Evolutionary conservation across 2,888 invertebrate genomes (phyloP), one percentile per base, ranked within the genome.

Genomic region (Metellina segmentata): DNA sequence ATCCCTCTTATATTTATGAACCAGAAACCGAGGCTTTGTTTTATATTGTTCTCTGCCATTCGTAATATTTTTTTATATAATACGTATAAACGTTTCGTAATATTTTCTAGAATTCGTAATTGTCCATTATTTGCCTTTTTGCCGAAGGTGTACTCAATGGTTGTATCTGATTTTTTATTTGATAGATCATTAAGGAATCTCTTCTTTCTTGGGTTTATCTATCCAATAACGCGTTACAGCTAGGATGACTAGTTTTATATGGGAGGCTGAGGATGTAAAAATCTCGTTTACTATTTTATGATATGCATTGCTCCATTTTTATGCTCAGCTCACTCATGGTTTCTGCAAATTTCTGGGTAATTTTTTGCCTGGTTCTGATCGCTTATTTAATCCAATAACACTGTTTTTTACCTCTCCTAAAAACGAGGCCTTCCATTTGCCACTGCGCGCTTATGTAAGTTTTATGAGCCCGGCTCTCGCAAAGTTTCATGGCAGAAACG

Each of bases 381-480:
- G 61, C 61, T 61, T 61, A 61, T 85, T 85, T 85, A 85, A 85
- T 85, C 85, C 85, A 85, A 85, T 85, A 85, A 85, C 75, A 34
- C 85, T 52, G 75, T n/a, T 82, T 71, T 82, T 20, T 82, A 19
- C 6, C 13, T 75, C 48, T 48, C 52, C 78, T 78, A 52, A 78
- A 51, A 78, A 52, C 78, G 16, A 6, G 13, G 77, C 48, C n/a
- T 78, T 52, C 52, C 78, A 78, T 78, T n/a, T 78, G n/a, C 52
- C 52, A 78, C 13, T 78, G 78, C 52, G 71, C 19, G 52, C 74
- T 53, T 51, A 79, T 79, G 61, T 53, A 61, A 61, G 49, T 79
- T 85, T 85, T 85, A 85, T 85, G 85, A 61, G 34, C 53, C 8
- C 34, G 9, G 53, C 34, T 61, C 34, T 16, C 34, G 34, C 34